A percentile compares a stretch with the other conserved stretches of the same genome.
phyloP scores from a whole-genome alignment of 1,140 invertebrate species.

The Drosophila miranda region DNA sequence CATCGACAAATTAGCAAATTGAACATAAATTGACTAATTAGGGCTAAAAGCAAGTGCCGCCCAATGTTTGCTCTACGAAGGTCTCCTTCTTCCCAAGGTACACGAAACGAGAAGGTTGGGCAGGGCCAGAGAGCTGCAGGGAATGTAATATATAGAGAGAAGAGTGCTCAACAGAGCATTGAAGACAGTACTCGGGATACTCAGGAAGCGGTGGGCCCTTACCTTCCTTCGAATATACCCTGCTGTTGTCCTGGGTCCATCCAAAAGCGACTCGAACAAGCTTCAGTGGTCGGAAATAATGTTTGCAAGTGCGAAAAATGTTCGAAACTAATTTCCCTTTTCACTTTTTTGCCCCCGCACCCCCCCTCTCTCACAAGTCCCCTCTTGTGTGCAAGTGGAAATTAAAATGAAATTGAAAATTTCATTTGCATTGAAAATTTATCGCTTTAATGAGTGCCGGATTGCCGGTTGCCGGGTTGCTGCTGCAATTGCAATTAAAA shows the following conservation, averaged over 20 bases:
- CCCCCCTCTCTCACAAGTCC: neutral
- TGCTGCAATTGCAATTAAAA: conserved; percentile 58
- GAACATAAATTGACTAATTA: conserved; percentile 72
- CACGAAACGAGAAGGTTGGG: too few species aligned
- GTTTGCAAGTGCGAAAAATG: conserved; percentile 35
- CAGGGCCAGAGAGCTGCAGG: too few species aligned
- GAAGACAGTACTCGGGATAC: too few species aligned
- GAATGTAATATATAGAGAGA: too few species aligned
- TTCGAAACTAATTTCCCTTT: conserved; percentile 66
- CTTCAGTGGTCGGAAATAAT: conserved; percentile 3
- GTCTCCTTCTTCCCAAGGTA: neutral
- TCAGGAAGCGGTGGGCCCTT: neutral
- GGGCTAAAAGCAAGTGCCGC: conserved; percentile 59
- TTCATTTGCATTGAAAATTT: conserved; percentile 53
- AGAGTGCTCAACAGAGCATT: too few species aligned
- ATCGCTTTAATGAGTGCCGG: conserved; percentile 54
- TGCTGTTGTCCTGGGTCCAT: too few species aligned
- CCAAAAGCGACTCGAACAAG: too few species aligned
- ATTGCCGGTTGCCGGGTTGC: too few species aligned
- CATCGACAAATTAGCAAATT: conserved; percentile 72
- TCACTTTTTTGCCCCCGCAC: neutral
- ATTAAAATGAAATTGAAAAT: conserved; percentile 53
- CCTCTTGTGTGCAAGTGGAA: conserved; percentile 10
- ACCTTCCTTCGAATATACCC: neutral
- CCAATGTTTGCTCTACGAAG: conserved; percentile 39